Evolutionary conservation across 2,113 vertebrate species (phyloP).

Genomic region (Ardeotis arabs): DNA sequence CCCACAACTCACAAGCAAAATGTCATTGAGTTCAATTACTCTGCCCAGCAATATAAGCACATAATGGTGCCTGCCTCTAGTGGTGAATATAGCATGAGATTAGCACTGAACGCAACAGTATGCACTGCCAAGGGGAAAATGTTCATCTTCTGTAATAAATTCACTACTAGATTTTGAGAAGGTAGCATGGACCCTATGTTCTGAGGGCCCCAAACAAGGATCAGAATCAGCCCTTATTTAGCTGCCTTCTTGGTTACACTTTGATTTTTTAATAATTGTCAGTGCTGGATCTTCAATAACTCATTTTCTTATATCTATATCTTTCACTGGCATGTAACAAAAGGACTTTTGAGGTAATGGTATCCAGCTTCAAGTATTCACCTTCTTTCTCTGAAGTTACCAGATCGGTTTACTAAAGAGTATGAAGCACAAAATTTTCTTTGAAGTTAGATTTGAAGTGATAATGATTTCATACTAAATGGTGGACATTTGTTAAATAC

Average conservation of each 20-base stretch:
- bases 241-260: background rate
- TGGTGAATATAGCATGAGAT: background rate
- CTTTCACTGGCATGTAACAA: background rate
- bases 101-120: background rate
- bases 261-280: background rate
- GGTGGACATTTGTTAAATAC: background rate
- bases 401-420: background rate
- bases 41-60: background rate
- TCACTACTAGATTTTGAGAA: background rate
- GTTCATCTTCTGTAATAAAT: background rate
- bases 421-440: background rate
- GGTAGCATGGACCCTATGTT: background rate
- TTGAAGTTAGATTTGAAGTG: background rate
- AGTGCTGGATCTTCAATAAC: background rate
- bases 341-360: background rate
- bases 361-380: background rate
- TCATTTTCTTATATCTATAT: background rate
- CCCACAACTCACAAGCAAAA: background rate
- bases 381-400: background rate
- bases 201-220: rapidly evolving
- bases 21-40: background rate
- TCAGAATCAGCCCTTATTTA: background rate
- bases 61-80: background rate
- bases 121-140: background rate
- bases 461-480: background rate